Evolutionary conservation across 2,888 invertebrate genomes (phyloP).

Genomic region (Atethmia centrago): DNA sequence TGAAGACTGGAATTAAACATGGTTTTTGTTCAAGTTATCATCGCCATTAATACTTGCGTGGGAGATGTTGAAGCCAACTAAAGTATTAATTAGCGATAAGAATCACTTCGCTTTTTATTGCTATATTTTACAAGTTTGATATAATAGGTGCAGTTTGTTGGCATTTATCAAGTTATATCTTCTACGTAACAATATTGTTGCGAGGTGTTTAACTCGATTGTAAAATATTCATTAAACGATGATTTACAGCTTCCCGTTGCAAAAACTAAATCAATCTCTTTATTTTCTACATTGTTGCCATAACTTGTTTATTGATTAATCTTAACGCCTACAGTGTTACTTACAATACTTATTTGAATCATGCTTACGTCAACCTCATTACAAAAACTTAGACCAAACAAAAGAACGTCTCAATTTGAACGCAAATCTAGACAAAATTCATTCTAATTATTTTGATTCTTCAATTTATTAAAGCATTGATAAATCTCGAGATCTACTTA

Average conservation of each 20-base stretch:
- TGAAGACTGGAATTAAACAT: not conserved
- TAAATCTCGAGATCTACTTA: conserved; percentile 49
- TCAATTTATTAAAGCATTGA: conserved; percentile 24
- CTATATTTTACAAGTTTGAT: conserved; percentile 1
- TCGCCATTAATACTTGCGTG: not conserved
- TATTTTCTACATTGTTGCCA: not conserved
- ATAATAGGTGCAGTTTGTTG: not conserved
- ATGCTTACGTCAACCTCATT: not conserved
- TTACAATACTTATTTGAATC: not conserved
- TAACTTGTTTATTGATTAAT: not conserved
- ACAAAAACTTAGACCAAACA: conserved; percentile 12
- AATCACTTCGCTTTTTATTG: not conserved
- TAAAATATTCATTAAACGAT: not conserved
- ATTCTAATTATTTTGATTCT: conserved; percentile 25
- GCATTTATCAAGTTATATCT: not conserved
- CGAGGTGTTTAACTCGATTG: not conserved
- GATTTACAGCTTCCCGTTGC: conserved; percentile 9
- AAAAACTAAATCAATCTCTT: conserved; percentile 2
- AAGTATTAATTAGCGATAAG: conserved; percentile 6
- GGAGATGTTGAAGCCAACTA: conserved; percentile 5
- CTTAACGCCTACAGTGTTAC: not conserved
- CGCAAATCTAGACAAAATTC: not conserved
- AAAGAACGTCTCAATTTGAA: conserved; percentile 3
- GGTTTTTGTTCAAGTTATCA: not conserved
- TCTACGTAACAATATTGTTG: not conserved